A percentile compares a stretch with the other conserved stretches of the same genome.
These are phyloP conservation scores for Agonopterix subpropinquella DNA, from an alignment of 2,888 invertebrate genomes.

Conservation along the genomic window DNA sequence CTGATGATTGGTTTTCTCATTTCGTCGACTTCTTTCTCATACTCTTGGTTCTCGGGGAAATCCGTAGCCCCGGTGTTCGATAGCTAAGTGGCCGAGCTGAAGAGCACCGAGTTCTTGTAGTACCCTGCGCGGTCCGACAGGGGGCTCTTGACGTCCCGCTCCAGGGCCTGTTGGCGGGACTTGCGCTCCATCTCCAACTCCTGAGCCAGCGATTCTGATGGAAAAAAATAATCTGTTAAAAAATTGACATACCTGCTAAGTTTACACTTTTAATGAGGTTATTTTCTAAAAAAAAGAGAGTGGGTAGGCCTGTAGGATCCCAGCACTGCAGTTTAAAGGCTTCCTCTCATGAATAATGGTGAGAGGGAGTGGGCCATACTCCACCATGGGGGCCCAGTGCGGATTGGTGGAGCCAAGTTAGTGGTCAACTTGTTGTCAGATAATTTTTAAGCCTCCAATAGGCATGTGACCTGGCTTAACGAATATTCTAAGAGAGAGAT, in stretches of 20 bases:
- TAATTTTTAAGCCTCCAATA: no score
- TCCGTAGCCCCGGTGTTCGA: constrained; percentile 52
- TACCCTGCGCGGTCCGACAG: constrained; percentile 88
- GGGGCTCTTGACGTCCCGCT: constrained; percentile 90
- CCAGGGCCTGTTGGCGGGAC: constrained; percentile 85
- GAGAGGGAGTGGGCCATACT: no score
- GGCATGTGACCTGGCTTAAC: no score
- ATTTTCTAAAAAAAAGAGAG: no score
- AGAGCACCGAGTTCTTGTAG: constrained; percentile 93
- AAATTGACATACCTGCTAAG: not conserved
- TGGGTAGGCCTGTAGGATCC: no score
- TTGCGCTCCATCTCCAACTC: constrained; percentile 93
- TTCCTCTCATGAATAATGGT: no score
- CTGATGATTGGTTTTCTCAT: constrained; percentile 71
- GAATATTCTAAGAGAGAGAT: no score
- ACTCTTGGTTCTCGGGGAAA: constrained; percentile 53
- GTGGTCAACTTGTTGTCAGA: no score
- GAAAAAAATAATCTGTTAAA: constrained; percentile 22
- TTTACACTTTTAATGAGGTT: not conserved
- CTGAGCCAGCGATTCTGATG: constrained; percentile 88
- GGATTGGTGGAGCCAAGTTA: no score
- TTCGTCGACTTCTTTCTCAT: constrained; percentile 53
- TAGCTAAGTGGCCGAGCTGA: constrained; percentile 89
- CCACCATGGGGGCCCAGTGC: no score
- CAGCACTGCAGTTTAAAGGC: no score